Percentiles rank a stretch among this genome's conserved stretches.
These are phyloP conservation scores for Ophioninae sp. DNA, from an alignment of 2,888 invertebrate genomes.

Conservation along the genomic window DNA sequence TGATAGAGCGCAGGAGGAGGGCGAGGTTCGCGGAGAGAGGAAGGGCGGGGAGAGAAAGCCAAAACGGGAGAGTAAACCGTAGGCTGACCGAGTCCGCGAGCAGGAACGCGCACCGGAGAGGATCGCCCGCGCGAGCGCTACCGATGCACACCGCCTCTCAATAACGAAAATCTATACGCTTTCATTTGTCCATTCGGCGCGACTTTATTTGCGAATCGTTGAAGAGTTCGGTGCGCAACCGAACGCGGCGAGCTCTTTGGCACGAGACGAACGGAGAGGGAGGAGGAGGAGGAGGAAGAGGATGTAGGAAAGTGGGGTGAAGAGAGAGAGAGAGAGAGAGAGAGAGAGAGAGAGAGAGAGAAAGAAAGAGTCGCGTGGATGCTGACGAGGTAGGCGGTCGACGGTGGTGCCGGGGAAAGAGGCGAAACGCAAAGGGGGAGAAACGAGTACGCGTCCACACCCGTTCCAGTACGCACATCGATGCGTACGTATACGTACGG, in stretches of 20 bases:
- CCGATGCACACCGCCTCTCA: slow-evolving; percentile 73
- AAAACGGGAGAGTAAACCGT: slow-evolving; percentile 61
- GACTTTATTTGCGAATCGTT: slow-evolving; percentile 76
- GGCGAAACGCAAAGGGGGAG: slow-evolving; percentile 38
- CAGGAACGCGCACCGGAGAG: slow-evolving; percentile 47
- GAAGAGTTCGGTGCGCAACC: slow-evolving; percentile 67
- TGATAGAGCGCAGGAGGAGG: slow-evolving; percentile 69
- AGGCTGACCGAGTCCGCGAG: slow-evolving; percentile 67
- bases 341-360: slow-evolving; percentile 51
- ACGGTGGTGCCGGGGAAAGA: slow-evolving; percentile 32
- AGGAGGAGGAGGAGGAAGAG: slow-evolving; percentile 30
- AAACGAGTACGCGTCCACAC: slow-evolving; percentile 24
- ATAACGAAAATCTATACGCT: slow-evolving; percentile 79
- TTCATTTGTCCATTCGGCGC: slow-evolving; percentile 75
- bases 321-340: slow-evolving; percentile 40
- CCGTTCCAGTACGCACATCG: too few relatives aligned
- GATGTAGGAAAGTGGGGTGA: slow-evolving; percentile 43
- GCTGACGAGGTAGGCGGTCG: slow-evolving; percentile 47
- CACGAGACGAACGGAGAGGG: slow-evolving; percentile 44
- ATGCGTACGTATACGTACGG: background rate
- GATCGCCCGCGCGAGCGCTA: slow-evolving; percentile 48
- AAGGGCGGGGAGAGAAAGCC: slow-evolving; percentile 48
- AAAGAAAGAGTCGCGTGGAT: slow-evolving; percentile 43
- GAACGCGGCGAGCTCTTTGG: slow-evolving; percentile 58
- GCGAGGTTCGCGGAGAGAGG: background rate